Percentiles rank a stretch among this genome's conserved stretches.
phyloP scores from a whole-genome alignment of 2,888 invertebrate species.

The Priapulus caudatus region DNA sequence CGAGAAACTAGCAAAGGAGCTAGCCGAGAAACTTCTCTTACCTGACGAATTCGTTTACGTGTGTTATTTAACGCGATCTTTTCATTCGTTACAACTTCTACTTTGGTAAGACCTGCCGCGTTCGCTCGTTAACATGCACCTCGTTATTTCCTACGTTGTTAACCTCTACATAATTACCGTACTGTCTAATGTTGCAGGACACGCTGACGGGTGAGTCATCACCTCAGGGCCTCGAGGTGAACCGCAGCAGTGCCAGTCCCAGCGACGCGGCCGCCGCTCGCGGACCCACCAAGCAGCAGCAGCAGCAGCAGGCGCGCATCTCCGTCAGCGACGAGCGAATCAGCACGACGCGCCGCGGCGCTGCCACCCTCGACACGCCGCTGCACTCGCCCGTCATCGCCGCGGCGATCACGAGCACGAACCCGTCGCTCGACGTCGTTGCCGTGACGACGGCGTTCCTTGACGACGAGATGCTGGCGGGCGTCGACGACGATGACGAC shows the following conservation, averaged over 20 bases:
- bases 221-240: background rate
- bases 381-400: background rate
- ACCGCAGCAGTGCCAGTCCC: constrained; percentile 3
- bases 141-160: too few species aligned
- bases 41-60: too few species aligned
- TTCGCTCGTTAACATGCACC: too few species aligned
- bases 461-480: constrained; percentile 38
- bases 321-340: background rate
- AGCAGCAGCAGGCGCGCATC: too few species aligned
- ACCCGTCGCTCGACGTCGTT: background rate
- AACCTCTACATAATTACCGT: too few species aligned
- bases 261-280: background rate
- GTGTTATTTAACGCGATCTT: too few species aligned
- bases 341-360: background rate
- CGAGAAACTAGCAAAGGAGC: too few species aligned
- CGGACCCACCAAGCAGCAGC: background rate
- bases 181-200: too few species aligned
- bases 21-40: too few species aligned
- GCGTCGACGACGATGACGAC: constrained; percentile 44
- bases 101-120: too few species aligned
- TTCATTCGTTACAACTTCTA: too few species aligned
- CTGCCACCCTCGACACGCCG: background rate
- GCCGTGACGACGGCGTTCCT: constrained; percentile 5
- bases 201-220: background rate
- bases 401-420: background rate